A percentile compares a stretch with the other conserved stretches of the same genome.
Conservation (phyloP, 2,797 vertebrate species). For the Knipowitschia caucasica region DNA sequence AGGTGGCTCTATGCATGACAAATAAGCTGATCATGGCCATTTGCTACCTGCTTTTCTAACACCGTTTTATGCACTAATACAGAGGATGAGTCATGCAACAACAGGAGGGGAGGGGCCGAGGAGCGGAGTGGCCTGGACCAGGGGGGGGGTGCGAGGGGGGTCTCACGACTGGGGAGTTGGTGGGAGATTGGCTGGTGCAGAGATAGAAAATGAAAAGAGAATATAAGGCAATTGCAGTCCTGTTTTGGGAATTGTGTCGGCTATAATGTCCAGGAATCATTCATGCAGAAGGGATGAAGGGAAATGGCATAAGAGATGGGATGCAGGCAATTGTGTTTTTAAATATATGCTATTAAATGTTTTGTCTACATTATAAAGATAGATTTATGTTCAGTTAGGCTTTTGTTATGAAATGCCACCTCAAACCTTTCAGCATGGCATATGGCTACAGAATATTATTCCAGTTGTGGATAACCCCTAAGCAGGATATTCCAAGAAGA, state of each 20-base stretch:
- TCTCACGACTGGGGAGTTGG: conserved; percentile 35
- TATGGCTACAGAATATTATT: too few species aligned
- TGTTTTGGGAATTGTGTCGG: neutral
- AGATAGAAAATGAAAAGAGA: neutral
- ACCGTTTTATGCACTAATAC: conserved; percentile 58
- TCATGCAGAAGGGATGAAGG: neutral
- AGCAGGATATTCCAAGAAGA: too few species aligned
- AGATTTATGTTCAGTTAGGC: too few species aligned
- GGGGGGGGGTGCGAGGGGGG: conserved; percentile 31
- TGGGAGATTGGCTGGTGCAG: conserved; percentile 28
- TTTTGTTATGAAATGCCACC: too few species aligned
- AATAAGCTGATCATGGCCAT: conserved; percentile 59
- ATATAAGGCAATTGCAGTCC: conserved; percentile 6
- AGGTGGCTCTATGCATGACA: conserved; percentile 56
- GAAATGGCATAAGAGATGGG: neutral
- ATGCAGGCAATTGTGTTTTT: neutral
- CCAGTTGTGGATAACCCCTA: too few species aligned
- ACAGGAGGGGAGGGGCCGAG: conserved; percentile 17
- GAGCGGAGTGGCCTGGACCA: conserved; percentile 15
- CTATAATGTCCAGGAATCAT: neutral
- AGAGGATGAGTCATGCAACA: conserved; percentile 66
- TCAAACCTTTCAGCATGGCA: too few species aligned
- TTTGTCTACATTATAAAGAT: too few species aligned
- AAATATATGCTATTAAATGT: too few species aligned
- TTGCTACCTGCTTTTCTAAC: conserved; percentile 54